Base-by-base conservation (phyloP, 2,888 invertebrate genomes). In the Stegana nigrithorax region DNA sequence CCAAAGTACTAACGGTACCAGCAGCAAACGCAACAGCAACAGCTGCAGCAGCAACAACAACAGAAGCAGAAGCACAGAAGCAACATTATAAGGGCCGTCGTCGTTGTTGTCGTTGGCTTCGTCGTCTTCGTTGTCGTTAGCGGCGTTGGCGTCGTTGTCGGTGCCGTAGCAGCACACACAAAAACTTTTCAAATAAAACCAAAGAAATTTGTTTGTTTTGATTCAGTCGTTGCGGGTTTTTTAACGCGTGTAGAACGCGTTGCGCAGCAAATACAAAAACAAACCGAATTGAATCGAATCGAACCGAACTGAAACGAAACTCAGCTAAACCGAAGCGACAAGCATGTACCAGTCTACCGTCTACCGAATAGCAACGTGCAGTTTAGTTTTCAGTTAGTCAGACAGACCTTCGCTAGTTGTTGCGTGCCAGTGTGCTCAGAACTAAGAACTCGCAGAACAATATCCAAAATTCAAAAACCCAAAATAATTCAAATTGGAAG, bases 201-300 rank as follows among this genome's bases (percentile, higher is more conserved):
- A 73, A 77, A 70, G 79, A 73, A 72, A 71, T 71, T 70, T 72
- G 70, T 73, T 80, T 80, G 75, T 79, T 82, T 83, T 79, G 78
- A 80, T 81, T 82, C 81, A 82, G 82, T 82, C 80, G 81, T 72
- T 73, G 77, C 82, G 77, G 73, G 79, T 74, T 78, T 81, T 73
- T 72, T 67, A 70, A 71, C 70, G 75, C 70, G 78, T 73, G 68
- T 71, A 72, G 72, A 57, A 62, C 62, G 53, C 26, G 53, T 42
- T 59, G 14, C 64, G 65, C 59, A 56, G 62, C 62, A 66, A 64
- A 63, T 45, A 64, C 36, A 51, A 17, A 36, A 60, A 47, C 21
- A 4, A 44, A 21, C 47, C 56, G 39, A 56, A 42, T 8, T 42
- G 21, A 3, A 51, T 19, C 29, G 51, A 55, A 53, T 3, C n/a